These are phyloP conservation scores for Hozukius guyotensis DNA, from an alignment of 2,797 vertebrate species.

Conservation along the genomic window DNA sequence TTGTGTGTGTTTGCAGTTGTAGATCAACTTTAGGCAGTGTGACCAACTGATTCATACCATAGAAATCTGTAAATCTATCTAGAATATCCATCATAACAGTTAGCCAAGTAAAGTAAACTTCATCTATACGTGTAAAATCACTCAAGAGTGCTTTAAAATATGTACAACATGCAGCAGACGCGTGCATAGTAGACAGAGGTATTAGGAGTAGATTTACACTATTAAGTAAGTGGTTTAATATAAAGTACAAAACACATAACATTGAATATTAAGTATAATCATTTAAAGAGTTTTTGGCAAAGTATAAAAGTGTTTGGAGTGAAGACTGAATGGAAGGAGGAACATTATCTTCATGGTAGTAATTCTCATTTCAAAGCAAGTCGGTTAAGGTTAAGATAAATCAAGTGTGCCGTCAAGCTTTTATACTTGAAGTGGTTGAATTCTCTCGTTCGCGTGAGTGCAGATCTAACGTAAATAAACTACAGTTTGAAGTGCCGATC, in stretches of 20 bases:
- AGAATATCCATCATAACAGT: not conserved
- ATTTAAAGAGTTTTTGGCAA: not conserved
- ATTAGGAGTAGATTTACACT: not conserved
- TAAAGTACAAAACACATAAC: too few relatives aligned
- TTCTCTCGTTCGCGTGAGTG: not conserved
- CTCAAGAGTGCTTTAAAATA: not conserved
- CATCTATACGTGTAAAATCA: not conserved
- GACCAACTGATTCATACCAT: not conserved
- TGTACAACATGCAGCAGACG: not conserved
- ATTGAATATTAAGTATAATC: too few relatives aligned
- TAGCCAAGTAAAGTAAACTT: not conserved
- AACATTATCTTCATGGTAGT: not conserved
- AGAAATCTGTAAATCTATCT: not conserved
- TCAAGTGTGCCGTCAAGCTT: not conserved
- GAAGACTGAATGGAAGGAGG: not conserved
- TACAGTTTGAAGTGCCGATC: slow-evolving; percentile 8
- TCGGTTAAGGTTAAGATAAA: not conserved
- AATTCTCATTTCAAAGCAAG: not conserved
- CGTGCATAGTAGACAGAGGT: not conserved
- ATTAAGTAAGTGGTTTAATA: too few relatives aligned
- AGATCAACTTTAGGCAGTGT: not conserved
- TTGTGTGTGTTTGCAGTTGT: slow-evolving; percentile 9
- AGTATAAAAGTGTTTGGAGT: not conserved
- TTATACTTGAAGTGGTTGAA: not conserved
- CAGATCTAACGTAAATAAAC: slow-evolving; percentile 2